These are phyloP conservation scores for Stichopus horrens DNA, from an alignment of 53 echinoderm and acorn worm genomes.

Conservation along the genomic window DNA sequence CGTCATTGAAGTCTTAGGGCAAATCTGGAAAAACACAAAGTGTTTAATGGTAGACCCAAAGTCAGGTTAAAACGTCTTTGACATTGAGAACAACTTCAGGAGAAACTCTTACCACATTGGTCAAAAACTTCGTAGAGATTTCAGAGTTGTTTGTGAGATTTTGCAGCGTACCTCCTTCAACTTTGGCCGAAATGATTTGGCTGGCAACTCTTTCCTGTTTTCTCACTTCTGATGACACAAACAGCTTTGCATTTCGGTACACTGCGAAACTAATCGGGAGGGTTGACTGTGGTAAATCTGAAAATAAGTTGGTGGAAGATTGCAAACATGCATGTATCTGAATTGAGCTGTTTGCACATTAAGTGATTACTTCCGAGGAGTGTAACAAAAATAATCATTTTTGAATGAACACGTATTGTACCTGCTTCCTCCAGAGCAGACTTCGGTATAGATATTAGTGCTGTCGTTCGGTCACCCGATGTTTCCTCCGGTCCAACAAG, in stretches of 20 bases:
- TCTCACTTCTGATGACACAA: not conserved
- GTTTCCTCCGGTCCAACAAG: not conserved
- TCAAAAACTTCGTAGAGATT: not conserved
- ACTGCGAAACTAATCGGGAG: not conserved
- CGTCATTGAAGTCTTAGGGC: too few relatives aligned
- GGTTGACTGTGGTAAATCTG: not conserved
- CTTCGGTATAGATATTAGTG: not conserved
- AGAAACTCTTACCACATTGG: not conserved
- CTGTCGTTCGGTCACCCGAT: not conserved
- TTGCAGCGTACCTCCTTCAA: not conserved
- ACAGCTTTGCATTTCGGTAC: not conserved
- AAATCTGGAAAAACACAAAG: too few relatives aligned
- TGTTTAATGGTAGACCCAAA: too few relatives aligned
- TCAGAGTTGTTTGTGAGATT: not conserved
- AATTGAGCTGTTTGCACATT: too few relatives aligned
- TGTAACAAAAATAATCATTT: too few relatives aligned
- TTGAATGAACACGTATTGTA: not conserved
- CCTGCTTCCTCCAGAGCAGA: not conserved
- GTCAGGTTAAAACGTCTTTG: too few relatives aligned
- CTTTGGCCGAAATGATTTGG: constrained; percentile 5
- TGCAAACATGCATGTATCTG: too few relatives aligned
- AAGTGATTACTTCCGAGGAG: too few relatives aligned
- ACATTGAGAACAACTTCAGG: too few relatives aligned
- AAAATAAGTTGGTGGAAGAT: too few relatives aligned
- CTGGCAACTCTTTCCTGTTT: not conserved